A percentile compares a stretch with the other conserved stretches of the same genome.
phyloP scores from a whole-genome alignment of 92 coral and sea anemone genomes.

The Montipora capitata region DNA sequence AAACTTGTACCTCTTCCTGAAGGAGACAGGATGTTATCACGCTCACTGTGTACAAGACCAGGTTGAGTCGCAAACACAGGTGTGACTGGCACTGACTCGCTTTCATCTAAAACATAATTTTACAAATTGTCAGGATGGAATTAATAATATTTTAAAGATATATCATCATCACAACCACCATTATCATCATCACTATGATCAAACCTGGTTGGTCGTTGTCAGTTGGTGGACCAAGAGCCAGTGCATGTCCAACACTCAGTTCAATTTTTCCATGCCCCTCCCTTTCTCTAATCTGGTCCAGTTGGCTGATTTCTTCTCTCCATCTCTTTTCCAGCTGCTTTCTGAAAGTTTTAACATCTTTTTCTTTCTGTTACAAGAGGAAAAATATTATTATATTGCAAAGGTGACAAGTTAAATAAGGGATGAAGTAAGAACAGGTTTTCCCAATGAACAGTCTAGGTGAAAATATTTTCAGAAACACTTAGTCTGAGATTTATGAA shows the following conservation, averaged over 20 bases:
- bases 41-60: slow-evolving; percentile 18
- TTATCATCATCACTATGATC: background rate
- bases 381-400: background rate
- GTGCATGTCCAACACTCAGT: slow-evolving; percentile 78
- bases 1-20: slow-evolving; percentile 20
- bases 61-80: slow-evolving; percentile 98
- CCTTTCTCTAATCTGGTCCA: slow-evolving; percentile 76
- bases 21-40: slow-evolving; percentile 11
- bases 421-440: no score
- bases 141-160: no score
- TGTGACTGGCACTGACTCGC: slow-evolving; percentile 69
- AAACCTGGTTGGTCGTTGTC: slow-evolving; percentile 46
- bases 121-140: no score
- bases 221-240: slow-evolving; percentile 85
- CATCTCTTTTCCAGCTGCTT: slow-evolving; percentile 89
- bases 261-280: slow-evolving; percentile 86
- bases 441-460: no score
- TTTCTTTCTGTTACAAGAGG: slow-evolving; percentile 82
- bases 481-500: no score
- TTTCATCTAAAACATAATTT: slow-evolving; percentile 10
- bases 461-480: no score
- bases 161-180: background rate
- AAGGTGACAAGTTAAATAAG: background rate
- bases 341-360: slow-evolving; percentile 88
- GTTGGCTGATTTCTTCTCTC: slow-evolving; percentile 88